Evolutionary conservation across 1,140 invertebrate genomes (phyloP), one percentile per base, ranked within the genome.

Genomic region (Cataglyphis hispanica): DNA sequence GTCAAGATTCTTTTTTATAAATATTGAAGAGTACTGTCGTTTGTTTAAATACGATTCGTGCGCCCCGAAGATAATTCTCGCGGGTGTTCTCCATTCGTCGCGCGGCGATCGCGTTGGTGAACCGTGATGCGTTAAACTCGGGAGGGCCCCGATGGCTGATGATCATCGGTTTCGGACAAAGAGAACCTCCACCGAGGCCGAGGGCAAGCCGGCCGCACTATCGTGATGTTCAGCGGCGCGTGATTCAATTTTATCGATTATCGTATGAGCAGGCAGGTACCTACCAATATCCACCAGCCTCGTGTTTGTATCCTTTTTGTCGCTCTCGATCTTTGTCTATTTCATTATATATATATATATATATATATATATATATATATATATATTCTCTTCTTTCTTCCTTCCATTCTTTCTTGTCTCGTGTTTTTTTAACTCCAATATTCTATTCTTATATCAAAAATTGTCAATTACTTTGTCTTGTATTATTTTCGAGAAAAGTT

Each of bases 171-270:
- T 90, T 90, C 46, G 86, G 88, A 89, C 74, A 90, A 86, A 90
- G 85, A 86, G 22, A 85, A 58, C 19, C 60, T 88, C 53, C 86
- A 40, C 61, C 61, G 61, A 43, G 22, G 84, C 72, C 31, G 81
- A 83, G 61, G 88, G 83, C 60, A 77, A 72, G 72, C 66, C 74
- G 31, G 40, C 34, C 60, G 75, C 84, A 76, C 80, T 91, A 90
- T 91, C 88, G 76, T 53, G 78, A 90, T 91, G 89, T 81, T 91
- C 89, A 90, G 7, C 80, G 75, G 89, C 84, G 89, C 89, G 89
- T 91, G 88, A 90, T 90, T 91, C 89, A 88, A 91, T 91, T 91
- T 91, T 91, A 91, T 91, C 89, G 89, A 91, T 91, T 90, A 90
- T 91, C 89, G 89, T 87, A 90, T 50, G 84, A 90, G 86, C 72